Evolutionary conservation across 2,888 invertebrate species (phyloP).

Genomic region (Lomographa bimaculata): DNA sequence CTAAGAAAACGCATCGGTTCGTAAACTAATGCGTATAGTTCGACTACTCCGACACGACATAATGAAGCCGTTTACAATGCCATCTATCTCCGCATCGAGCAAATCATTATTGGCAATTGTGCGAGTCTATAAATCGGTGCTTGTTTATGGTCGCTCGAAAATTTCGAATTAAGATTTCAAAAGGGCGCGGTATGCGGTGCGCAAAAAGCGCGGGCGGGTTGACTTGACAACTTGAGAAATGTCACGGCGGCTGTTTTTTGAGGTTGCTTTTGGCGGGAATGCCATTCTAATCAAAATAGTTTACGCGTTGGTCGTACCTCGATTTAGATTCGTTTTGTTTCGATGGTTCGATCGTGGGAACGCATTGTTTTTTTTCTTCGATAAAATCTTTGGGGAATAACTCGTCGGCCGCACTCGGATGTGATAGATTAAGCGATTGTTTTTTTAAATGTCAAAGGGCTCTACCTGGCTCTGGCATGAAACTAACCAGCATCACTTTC

Average conservation of each 20-base stretch:
- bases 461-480: conserved; percentile 1
- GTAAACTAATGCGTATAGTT: conserved; percentile 35
- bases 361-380: conserved; percentile 47
- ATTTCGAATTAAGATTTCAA: conserved; percentile 77
- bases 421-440: conserved; percentile 55
- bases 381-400: conserved; percentile 25
- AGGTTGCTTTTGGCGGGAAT: conserved; percentile 69
- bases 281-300: conserved; percentile 83
- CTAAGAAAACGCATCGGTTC: conserved; percentile 44
- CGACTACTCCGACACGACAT: conserved; percentile 43
- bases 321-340: conserved; percentile 54
- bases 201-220: conserved; percentile 68
- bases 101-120: conserved; percentile 60
- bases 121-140: conserved; percentile 63
- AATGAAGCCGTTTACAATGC: conserved; percentile 63
- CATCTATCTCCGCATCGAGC: conserved; percentile 50
- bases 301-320: conserved; percentile 63
- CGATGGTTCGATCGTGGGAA: conserved; percentile 61
- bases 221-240: conserved; percentile 80
- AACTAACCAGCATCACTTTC: conserved; percentile 7
- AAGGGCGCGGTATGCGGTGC: conserved; percentile 59
- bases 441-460: conserved; percentile 20
- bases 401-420: conserved; percentile 37
- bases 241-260: conserved; percentile 62
- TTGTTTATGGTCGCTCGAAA: conserved; percentile 49